Evolutionary conservation across 2,797 vertebrate species (phyloP), one percentile per base, ranked within the genome.

Genomic region (Pangasius larnaudii): DNA sequence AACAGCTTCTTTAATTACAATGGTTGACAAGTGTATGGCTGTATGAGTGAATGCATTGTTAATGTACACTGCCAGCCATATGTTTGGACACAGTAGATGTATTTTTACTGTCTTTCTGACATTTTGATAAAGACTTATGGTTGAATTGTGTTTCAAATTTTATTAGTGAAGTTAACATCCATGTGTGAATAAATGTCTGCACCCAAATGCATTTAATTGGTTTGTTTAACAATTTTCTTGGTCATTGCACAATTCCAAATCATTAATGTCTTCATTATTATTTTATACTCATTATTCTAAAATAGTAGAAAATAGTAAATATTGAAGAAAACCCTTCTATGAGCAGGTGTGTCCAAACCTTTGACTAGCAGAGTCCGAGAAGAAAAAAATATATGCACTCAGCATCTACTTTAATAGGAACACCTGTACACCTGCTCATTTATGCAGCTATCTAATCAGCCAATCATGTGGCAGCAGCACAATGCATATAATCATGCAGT

Each of bases 1-100:
- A 63, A 46, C 58, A 49, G 61, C 61, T 30, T 49, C 61, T 67
- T 67, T 33, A 84, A 51, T 67, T 84, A 33, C 16, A 65, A 83
- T 30, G 22, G 14, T 27, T 83, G 80, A 83, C 24, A 65, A 19
- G 16, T 11, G 39, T 67, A 67, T 13, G n/a, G 22, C 33, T 81
- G 13, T 49, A 49, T 63, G 61, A 13, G 9, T 63, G 80, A 63
- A 63, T 51, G 61, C 61, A 51, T 49, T 49, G 42, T 30, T 49
- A 84, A 67, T 61, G 79, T 42, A 61, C 56, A 61, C 79, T 42
- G n/a, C 22, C 42, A 53, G 46, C 82, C 82, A 84, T 69, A 84
- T 84, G 82, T 36, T 51, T 36, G 18, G 63, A 53, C 46, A 39
- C 46, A 67, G 4, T 22, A 51, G 82, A 69, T 53, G 53, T 39